phyloP scores from a whole-genome alignment of 2,113 vertebrate genomes.

The Reinhardtius hippoglossoides region DNA sequence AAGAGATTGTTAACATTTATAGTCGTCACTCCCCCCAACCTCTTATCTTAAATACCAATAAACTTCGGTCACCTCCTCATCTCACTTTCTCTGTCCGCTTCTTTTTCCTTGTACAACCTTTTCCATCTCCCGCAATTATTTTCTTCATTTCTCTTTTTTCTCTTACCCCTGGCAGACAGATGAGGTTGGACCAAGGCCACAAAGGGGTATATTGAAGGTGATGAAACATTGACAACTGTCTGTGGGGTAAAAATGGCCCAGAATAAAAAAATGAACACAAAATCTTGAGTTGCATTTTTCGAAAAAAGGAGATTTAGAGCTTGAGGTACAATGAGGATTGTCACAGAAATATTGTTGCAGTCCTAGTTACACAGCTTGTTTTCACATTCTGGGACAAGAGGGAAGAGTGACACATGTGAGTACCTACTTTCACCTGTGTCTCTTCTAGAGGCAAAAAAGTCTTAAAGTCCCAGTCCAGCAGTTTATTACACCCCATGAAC shows the following conservation, averaged over 20 bases:
- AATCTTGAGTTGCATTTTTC: not conserved
- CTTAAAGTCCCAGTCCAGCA: no score
- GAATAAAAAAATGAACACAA: constrained; percentile 10
- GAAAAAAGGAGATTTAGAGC: constrained; percentile 7
- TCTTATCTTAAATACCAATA: constrained; percentile 40
- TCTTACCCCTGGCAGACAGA: constrained; percentile 26
- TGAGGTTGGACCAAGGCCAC: constrained; percentile 27
- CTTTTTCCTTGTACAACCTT: constrained; percentile 5
- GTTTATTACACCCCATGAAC: no score
- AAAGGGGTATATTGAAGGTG: constrained; percentile 30
- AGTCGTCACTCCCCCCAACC: constrained; percentile 26
- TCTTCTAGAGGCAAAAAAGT: no score
- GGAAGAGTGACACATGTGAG: no score
- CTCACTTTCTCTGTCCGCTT: constrained; percentile 9
- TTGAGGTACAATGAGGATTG: not conserved
- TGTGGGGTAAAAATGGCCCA: not conserved
- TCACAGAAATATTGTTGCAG: no score
- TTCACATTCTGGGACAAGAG: no score
- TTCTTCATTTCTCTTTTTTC: constrained; percentile 31
- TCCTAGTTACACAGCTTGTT: not conserved
- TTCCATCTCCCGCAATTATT: constrained; percentile 17
- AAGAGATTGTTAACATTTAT: constrained; percentile 39
- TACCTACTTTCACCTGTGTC: no score
- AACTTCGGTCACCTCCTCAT: constrained; percentile 25
- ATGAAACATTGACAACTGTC: constrained; percentile 50